Conservation (phyloP, 2,888 invertebrate species). For the Podotricha telesiphe region DNA sequence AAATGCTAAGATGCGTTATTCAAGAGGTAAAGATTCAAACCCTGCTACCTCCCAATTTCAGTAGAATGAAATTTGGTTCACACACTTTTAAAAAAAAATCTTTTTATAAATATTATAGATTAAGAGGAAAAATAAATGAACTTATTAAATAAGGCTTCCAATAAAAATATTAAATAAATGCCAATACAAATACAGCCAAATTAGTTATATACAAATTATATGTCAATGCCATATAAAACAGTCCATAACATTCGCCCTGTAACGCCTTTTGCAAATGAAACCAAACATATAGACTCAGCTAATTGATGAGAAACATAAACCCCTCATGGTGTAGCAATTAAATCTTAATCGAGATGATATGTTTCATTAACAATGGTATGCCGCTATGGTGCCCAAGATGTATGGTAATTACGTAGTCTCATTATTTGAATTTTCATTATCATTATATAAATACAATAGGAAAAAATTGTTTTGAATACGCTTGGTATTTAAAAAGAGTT, state of each 20-base stretch:
- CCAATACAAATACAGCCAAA: neutral
- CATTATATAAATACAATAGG: no score
- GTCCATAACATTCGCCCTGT: conserved; percentile 13
- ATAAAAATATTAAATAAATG: no score
- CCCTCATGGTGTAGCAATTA: conserved; percentile 57
- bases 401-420: neutral
- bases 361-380: conserved; percentile 47
- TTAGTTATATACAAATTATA: neutral
- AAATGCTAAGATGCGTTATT: no score
- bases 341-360: conserved; percentile 56
- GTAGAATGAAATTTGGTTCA: no score
- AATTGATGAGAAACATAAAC: conserved; percentile 49
- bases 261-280: conserved; percentile 38
- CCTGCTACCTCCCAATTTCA: no score
- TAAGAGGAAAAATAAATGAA: no score
- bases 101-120: no score
- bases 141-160: no score
- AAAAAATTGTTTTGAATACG: no score
- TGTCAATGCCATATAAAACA: neutral
- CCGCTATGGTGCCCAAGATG: conserved; percentile 1
- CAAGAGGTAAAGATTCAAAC: no score
- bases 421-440: neutral
- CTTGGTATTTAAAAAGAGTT: no score
- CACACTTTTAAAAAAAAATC: no score
- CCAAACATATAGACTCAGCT: conserved; percentile 47